Evolutionary conservation across 2,888 invertebrate species (phyloP), one percentile per base, ranked within the genome.

Genomic region (Eumacrocentrus americanus): DNA sequence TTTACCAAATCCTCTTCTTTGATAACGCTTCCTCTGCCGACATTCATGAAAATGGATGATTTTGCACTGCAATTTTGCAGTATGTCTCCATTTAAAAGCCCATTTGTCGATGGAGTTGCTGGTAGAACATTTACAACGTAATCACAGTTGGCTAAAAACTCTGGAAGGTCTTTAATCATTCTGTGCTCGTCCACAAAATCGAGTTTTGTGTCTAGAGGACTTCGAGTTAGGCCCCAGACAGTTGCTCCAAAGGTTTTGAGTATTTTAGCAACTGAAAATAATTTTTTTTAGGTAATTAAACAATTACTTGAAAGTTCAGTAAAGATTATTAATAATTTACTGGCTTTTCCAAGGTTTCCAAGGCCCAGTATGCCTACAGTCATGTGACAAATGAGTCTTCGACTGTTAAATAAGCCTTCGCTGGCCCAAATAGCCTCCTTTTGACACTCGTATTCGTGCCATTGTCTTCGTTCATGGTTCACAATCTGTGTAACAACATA

Each of bases 21-120:
- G 12, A 86, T 83, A n/a, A 87, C 74, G 62, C 81, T 81, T 34
- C 86, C 85, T 71, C 87, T 76, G 1, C 87, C 87, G 58, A 87
- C 80, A 70, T 87, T 87, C n/a, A 87, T 84, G 65, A 87, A 84
- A 35, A 86, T 79, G 12, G 83, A 70, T 50, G 75, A 68, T 69
- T 77, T 81, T 34, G 73, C 73, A 74, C 77, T 73, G 69, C 86
- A 86, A 62, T 76, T 72, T 69, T 82, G 67, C 34, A 87, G 74
- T 12, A 82, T 66, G 44, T 81, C 76, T 12, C 82, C 82, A 66
- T 83, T 82, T 48, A 87, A 73, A 16, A 87, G 70, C 23, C 83
- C 83, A 37, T 55, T 72, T 1, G 85, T 87, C 47, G 80, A 75
- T 9, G 73, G 64, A 0, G 86, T 87, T 25, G 78, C 80, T 4